Base-by-base conservation (phyloP, 2,797 vertebrate species). In the Chromobotia macracanthus region DNA sequence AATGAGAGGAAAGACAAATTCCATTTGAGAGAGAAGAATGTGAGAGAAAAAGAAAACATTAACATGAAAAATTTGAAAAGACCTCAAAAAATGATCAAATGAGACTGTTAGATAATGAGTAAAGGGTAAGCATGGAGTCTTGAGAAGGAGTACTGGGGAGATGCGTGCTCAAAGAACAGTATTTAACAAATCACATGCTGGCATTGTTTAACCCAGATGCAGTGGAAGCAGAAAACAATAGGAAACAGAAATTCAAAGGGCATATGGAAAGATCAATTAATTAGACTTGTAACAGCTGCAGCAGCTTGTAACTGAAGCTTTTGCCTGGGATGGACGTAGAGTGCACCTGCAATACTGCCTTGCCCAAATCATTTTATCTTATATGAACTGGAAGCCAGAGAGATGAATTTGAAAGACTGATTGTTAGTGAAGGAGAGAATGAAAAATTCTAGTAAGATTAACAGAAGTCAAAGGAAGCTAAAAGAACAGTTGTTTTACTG, bases 1-100 rank as follows among this genome's bases (percentile, higher is more conserved):
- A 75, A 31, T 81, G 44, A 60, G 55, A 63, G 73, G 31, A 65
- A 76, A 70, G 28, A 64, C 53, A 58, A 77, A 73, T 60, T 56
- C 35, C 18, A 67, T 70, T 67, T 9, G 35, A 70, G n/a, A 25
- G 19, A 53, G 2, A 48, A 66, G 31, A 71, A 18, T 46, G 5
- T n/a, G 41, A 53, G 28, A 71, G 16, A 61, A 28, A 23, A 7
- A 76, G 1, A 79, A 6, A 77, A 79, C 71, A 74, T 58, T 8
- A 61, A 12, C 25, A 16, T 38, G 48, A 55, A 67, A 28, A 53
- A 19, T 7, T 21, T 18, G 13, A 61, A 18, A 18, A n/a, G n/a
- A 25, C 9, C 18, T 69, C 35, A 9, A 63, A 44, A 60, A 61
- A 31, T 16, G 25, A 58, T 11, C 38, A 28, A 67, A 12, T 28